Base-by-base conservation (phyloP, 2,797 vertebrate genomes). In the Phataginus tetradactyla region DNA sequence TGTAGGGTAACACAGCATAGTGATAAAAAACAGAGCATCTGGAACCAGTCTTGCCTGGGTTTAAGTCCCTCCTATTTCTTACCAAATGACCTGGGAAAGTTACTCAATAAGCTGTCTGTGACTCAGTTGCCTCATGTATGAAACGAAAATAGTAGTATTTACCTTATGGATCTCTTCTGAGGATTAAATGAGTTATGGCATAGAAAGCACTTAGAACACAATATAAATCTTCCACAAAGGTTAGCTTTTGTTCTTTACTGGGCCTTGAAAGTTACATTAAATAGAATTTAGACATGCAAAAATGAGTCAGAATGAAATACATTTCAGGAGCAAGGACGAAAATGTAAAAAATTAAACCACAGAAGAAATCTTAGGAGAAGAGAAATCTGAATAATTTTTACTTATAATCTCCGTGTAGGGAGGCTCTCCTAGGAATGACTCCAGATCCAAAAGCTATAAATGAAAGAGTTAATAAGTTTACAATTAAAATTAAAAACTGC, bases 81-180 rank as follows among this genome's bases (percentile, higher is more conserved):
- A 39, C 23, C n/a, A 9, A 85, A 68, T 86, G 68, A 80, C 53
- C 12, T 20, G 2, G 51, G 51, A 59, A 63, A 61, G 51, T 85
- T 79, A 61, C 10, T 75, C 23, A 74, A 29, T 55, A 74, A 94
- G 64, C 51, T 42, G 12, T 84, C 32, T 57, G 18, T 85, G 72
- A 68, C 42, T 94, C 71, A 34, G 5, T 81, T 55, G 81, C 18
- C 69, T 95, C 63, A 15, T 72, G 49, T 61, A 3, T 61, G 87
- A 96, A 93, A 57, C 59, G n/a, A 72, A 93, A 96, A 21, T 27
- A 66, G 23, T 85, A 34, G 64, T 94, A 39, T 68, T 63, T 51
- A 57, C 10, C 20, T 79, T 69, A 34, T 74, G 37, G 4, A 72
- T 75, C 13, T 89, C 13, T 91, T 39, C 15, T 75, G 79, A 89